A percentile compares a stretch with the other conserved stretches of the same genome.
phyloP scores from a whole-genome alignment of 2,888 invertebrate species.

The Ectobius pallidus region DNA sequence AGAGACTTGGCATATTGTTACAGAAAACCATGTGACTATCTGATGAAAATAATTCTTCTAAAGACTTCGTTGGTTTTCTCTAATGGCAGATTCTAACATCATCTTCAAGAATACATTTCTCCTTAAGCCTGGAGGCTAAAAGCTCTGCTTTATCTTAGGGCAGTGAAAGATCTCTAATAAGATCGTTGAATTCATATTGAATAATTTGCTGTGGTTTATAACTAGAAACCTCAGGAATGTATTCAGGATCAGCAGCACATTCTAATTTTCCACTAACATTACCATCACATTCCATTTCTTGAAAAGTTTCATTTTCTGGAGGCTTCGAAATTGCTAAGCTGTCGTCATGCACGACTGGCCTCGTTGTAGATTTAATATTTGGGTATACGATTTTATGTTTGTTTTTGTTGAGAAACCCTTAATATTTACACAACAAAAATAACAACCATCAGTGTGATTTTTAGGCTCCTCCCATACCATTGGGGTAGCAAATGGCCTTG shows the following conservation, averaged over 20 bases:
- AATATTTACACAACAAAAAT: neutral
- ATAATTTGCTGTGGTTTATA: no score
- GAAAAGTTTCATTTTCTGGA: neutral
- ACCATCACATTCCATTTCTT: neutral
- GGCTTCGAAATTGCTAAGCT: neutral
- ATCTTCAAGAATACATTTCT: neutral
- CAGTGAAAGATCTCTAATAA: no score
- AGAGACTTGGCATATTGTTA: neutral
- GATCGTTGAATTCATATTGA: no score
- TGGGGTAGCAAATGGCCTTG: neutral
- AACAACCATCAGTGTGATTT: neutral
- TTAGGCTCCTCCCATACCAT: neutral
- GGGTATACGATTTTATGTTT: neutral
- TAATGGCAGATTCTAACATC: neutral
- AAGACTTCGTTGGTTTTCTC: neutral
- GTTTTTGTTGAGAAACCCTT: neutral
- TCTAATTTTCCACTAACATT: no score
- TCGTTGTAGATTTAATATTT: neutral
- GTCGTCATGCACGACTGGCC: neutral
- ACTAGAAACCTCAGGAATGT: no score
- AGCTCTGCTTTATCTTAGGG: neutral
- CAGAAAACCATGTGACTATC: neutral
- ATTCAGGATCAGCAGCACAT: neutral
- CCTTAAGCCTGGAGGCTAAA: neutral
- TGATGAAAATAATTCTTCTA: neutral